Conservation (phyloP, 2,888 invertebrate genomes). For the Encarsia formosa region DNA sequence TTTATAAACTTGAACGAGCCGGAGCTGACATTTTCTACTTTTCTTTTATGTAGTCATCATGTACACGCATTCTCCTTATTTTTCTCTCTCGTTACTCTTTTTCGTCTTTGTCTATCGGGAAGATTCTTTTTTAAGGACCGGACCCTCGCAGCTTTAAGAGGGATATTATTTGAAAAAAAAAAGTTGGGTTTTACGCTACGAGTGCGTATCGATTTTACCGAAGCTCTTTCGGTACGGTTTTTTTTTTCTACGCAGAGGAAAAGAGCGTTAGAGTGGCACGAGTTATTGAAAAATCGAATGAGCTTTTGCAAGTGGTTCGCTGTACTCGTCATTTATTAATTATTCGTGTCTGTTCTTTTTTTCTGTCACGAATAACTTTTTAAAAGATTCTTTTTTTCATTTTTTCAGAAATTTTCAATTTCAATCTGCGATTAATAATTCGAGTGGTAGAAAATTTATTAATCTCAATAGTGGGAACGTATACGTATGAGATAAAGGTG, state of each 20-base stretch:
- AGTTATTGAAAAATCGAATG: constrained; percentile 19
- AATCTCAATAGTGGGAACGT: not conserved
- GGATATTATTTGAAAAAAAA: constrained; percentile 21
- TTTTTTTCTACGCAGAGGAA: constrained; percentile 11
- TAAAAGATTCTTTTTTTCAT: not conserved
- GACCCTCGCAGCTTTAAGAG: not conserved
- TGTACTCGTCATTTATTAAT: constrained; percentile 8
- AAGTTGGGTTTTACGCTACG: constrained; percentile 23
- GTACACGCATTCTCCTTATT: not conserved
- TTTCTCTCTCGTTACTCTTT: not conserved
- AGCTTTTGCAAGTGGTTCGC: constrained; percentile 4
- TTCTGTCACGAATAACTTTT: not conserved
- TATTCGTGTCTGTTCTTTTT: constrained; percentile 1
- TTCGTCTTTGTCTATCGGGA: not conserved
- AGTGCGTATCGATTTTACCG: constrained; percentile 14
- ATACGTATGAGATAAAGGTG: constrained; percentile 10
- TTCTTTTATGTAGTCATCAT: not conserved
- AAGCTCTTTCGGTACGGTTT: not conserved
- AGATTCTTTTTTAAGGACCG: too few species aligned
- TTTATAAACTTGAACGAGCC: constrained; percentile 44
- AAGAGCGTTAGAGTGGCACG: constrained; percentile 3
- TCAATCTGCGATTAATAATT: not conserved
- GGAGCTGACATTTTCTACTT: too few species aligned
- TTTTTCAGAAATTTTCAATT: not conserved
- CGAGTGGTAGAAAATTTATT: not conserved